phyloP scores from a whole-genome alignment of 2,888 invertebrate species.

The Xestia c-nigrum region DNA sequence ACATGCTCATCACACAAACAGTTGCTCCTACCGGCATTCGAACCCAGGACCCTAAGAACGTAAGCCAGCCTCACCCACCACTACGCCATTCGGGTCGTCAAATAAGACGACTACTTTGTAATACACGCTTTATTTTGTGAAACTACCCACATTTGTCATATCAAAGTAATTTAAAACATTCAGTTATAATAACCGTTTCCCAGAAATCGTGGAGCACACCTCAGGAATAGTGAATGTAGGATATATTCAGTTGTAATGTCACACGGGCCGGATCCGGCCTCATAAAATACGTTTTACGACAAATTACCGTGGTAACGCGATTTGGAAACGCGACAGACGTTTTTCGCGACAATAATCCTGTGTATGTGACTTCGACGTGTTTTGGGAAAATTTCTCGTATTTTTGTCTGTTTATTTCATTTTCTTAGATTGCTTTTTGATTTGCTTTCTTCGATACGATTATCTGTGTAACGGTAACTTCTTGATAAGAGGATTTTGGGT shows the following conservation, averaged over 20 bases:
- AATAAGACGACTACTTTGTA: not conserved
- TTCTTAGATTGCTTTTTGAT: conserved; percentile 63
- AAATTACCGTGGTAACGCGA: conserved; percentile 78
- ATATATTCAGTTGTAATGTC: conserved; percentile 67
- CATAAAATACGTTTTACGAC: conserved; percentile 79
- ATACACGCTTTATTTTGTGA: not conserved
- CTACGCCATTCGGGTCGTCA: no score
- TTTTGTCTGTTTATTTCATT: conserved; percentile 43
- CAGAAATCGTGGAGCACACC: conserved; percentile 12
- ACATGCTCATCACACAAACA: no score
- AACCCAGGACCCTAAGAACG: no score
- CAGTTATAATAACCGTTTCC: conserved; percentile 12
- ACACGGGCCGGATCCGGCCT: conserved; percentile 61
- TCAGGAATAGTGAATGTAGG: conserved; percentile 49
- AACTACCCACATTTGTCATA: not conserved
- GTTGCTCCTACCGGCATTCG: no score
- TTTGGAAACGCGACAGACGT: conserved; percentile 71
- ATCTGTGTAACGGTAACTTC: conserved; percentile 2
- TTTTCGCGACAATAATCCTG: conserved; percentile 57
- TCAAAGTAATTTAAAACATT: conserved; percentile 17
- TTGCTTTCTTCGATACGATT: conserved; percentile 19
- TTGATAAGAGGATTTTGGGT: not conserved
- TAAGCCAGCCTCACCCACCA: no score
- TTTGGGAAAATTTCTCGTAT: conserved; percentile 21
- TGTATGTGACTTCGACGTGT: conserved; percentile 22